Evolutionary conservation across 2,888 invertebrate species (phyloP), one percentile per base, ranked within the genome.

Genomic region (Penaeus monodon): DNA sequence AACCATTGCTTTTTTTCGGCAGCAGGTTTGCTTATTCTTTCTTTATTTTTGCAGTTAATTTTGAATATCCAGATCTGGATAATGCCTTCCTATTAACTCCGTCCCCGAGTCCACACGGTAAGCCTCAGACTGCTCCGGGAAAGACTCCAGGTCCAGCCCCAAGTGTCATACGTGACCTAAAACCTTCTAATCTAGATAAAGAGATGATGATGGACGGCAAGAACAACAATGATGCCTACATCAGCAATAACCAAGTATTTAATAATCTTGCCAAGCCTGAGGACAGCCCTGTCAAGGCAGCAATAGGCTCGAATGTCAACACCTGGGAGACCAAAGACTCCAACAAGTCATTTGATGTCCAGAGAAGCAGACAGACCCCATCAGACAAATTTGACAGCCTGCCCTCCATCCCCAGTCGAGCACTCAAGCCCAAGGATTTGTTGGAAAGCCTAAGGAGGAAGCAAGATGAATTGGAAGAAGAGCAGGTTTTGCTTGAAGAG

Each of bases 61-160:
- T 90, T 85, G 79, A 84, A 33, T 90, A 88, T 57, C 90, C 90
- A 24, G 86, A 87, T 38, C 65, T 90, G 76, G 88, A 89, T 49
- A 74, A 76, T 20, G 84, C 84, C 8, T 89, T 88, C 81, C 27
- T 89, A 29, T 12, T 29, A 24, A 82, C 88, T 27, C 88, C 88
- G 10, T 74, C 84, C 22, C 86, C 89, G 14, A 63, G 63, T 63
- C 65, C 29, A 29, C 20, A 49, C 17, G 49, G 49, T 57, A n/a
- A 64, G 29, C 78, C 57, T 27, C 78, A 63, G 57, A 24, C 38
- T 70, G 24, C 4, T 14, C 66, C 14, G 22, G 22, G 57, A 29
- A 64, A 44, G n/a, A 81, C 65, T 27, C 68, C 78, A 29, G 49
- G 44, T 73, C 68, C 24, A 22, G 1, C 44, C 24, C 84, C 88